Evolutionary conservation across 1,140 invertebrate species (phyloP).

Genomic region (Drosophila asahinai): DNA sequence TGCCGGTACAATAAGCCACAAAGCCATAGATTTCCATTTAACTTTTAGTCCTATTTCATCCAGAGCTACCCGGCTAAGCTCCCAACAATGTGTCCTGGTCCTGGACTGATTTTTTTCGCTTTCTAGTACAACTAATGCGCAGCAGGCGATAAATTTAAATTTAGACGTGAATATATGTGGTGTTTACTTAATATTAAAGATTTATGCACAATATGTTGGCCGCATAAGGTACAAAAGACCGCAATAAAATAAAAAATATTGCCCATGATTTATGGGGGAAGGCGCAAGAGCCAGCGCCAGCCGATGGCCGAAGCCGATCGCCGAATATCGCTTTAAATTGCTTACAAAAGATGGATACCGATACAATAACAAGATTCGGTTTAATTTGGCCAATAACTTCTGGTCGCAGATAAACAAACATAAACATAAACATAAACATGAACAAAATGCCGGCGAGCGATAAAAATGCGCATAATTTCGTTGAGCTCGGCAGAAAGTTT

Average conservation of each 20-base stretch:
- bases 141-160: constrained; percentile 78
- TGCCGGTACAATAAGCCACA: constrained; percentile 55
- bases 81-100: constrained; percentile 40
- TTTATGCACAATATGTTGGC: constrained; percentile 77
- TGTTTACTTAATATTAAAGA: constrained; percentile 82
- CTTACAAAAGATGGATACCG: constrained; percentile 32
- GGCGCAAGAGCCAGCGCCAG: constrained; percentile 1
- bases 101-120: constrained; percentile 26
- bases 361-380: constrained; percentile 47
- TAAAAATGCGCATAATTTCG: constrained; percentile 81
- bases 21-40: constrained; percentile 81
- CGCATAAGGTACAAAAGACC: constrained; percentile 58
- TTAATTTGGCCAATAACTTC: constrained; percentile 68
- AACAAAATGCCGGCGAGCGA: constrained; percentile 48
- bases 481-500: constrained; percentile 61
- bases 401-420: constrained; percentile 64
- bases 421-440: constrained; percentile 71
- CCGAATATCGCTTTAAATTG: constrained; percentile 55
- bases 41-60: constrained; percentile 67
- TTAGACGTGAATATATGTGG: constrained; percentile 61
- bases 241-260: constrained; percentile 78
- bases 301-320: constrained; percentile 18
- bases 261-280: constrained; percentile 42
- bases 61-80: constrained; percentile 50
- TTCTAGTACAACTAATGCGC: constrained; percentile 67